Base-by-base conservation (phyloP, 2,797 vertebrate genomes). In the Protosalanx chinensis region DNA sequence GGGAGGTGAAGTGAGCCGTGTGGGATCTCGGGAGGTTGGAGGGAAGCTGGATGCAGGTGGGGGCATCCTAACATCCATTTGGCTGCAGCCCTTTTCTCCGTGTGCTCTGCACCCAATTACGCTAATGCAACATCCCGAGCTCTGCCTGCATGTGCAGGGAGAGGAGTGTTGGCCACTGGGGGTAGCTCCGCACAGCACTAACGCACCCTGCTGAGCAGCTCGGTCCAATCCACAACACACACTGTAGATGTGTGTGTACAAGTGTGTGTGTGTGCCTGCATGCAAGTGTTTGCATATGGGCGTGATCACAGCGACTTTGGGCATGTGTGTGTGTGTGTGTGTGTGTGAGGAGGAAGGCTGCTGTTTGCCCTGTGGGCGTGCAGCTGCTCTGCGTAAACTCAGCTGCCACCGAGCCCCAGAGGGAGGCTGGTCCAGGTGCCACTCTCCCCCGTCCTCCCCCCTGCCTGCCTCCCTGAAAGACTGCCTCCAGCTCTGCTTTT, bases 331-430 rank as follows among this genome's bases (percentile, higher is more conserved):
- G 61, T 56, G 27, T 71, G 58, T 67, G 46, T 68, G 69, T 61
- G 23, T 75, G 57, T 57, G 73, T 73, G 65, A 71, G 64, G n/a
- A 49, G 46, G 13, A 27, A 30, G 27, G 41, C 80, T 83, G 74
- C 72, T 85, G 85, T 90, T 86, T 87, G 85, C 88, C 91, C 90
- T 75, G 79, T 90, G 83, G 91, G 85, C 85, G 85, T 88, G 85
- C 92, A 94, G 89, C 91, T 92, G 90, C 88, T 90, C 78, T 77
- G 74, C 80, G 82, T 76, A 83, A 85, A 84, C 90, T 91, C 92
- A 88, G 90, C 87, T 90, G 90, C 86, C 83, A 83, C 74, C 73
- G 73, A 88, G 75, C 87, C 83, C 85, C 76, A 79, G 87, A 86
- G 87, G 87, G 71, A 78, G 72, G 74, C 62, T 80, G 82, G 79